Conservation (phyloP, 2,888 invertebrate species). For the Trachelus tabidus region DNA sequence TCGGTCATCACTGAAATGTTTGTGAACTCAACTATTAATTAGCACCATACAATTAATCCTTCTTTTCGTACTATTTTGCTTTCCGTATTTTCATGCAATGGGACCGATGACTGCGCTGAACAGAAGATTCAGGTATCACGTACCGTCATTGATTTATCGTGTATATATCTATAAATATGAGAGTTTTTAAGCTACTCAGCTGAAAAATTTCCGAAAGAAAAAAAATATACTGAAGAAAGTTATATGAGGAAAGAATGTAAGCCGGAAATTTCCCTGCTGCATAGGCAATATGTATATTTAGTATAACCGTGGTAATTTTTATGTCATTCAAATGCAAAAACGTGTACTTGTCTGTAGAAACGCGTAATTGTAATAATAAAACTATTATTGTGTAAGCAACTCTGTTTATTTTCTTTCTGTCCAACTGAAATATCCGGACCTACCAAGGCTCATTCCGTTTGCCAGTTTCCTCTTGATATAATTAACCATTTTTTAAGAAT, state of each 20-base stretch:
- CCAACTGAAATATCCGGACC: neutral
- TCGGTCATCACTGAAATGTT: neutral
- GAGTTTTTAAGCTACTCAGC: neutral
- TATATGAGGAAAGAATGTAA: neutral
- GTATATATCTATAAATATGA: slow-evolving; percentile 4
- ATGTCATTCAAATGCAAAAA: neutral
- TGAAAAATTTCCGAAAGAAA: neutral
- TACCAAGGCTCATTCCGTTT: neutral
- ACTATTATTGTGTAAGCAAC: neutral
- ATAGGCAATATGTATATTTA: slow-evolving; percentile 6
- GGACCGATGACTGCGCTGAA: neutral
- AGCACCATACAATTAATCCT: neutral
- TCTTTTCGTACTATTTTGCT: neutral
- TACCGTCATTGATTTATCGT: neutral
- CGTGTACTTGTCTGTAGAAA: neutral
- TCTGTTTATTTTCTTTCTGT: neutral
- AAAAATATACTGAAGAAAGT: neutral
- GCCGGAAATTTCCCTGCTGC: neutral
- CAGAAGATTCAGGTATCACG: neutral
- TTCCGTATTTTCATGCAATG: neutral
- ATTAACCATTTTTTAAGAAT: neutral
- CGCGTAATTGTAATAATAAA: neutral
- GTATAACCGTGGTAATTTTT: neutral
- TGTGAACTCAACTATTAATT: neutral
- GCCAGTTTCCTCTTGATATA: neutral